These are phyloP conservation scores for Eubasilissa regina DNA, from an alignment of 1,140 invertebrate genomes.

Conservation along the genomic window DNA sequence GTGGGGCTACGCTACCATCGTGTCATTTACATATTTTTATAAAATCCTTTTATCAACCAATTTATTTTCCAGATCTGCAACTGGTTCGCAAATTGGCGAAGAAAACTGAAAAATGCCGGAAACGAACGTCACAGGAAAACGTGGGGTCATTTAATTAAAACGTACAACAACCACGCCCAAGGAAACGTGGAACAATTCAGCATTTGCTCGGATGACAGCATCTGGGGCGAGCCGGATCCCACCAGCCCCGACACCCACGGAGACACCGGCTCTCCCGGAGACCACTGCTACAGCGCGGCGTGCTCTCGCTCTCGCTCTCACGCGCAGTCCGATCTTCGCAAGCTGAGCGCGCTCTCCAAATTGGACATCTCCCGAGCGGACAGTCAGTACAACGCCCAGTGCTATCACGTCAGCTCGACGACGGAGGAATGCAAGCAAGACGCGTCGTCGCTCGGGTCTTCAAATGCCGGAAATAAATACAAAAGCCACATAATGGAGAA, in stretches of 20 bases:
- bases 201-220: conserved; percentile 82
- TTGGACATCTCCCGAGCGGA: conserved; percentile 25
- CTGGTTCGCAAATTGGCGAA: conserved; percentile 84
- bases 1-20: no score
- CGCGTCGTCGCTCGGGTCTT: conserved; percentile 54
- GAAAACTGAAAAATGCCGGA: conserved; percentile 81
- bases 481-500: conserved; percentile 76
- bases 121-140: conserved; percentile 76
- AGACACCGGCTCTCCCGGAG: conserved; percentile 49
- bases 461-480: conserved; percentile 66
- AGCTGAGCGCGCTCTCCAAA: conserved; percentile 55
- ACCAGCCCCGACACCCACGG: conserved; percentile 59
- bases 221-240: conserved; percentile 77
- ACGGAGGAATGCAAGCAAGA: conserved; percentile 63
- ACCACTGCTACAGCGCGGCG: conserved; percentile 62
- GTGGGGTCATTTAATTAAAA: conserved; percentile 81
- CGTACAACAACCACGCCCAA: conserved; percentile 80
- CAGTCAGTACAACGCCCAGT: conserved; percentile 59
- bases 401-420: conserved; percentile 65
- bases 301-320: no score
- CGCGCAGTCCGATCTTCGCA: conserved; percentile 45
- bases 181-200: conserved; percentile 84
- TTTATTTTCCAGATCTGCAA: conserved; percentile 76
- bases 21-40: no score
- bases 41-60: neutral